Evolutionary conservation across 2,888 invertebrate genomes (phyloP).

Genomic region (Campoletis raptor): DNA sequence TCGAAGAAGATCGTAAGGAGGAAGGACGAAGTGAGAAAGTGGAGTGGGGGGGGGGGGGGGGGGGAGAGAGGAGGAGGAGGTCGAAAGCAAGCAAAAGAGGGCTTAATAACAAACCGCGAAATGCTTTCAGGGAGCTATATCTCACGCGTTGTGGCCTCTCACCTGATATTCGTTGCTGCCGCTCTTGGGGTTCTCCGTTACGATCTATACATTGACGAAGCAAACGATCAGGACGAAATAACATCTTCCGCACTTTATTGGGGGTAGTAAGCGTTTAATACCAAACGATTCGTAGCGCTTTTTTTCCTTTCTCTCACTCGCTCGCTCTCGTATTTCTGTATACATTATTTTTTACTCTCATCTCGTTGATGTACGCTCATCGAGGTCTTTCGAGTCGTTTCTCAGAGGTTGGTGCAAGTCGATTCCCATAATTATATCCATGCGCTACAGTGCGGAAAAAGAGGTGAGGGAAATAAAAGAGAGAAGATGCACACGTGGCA

Average conservation of each 20-base stretch:
- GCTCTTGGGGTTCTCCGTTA: conserved; percentile 35
- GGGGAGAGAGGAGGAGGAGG: neutral
- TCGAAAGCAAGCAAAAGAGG: conserved; percentile 56
- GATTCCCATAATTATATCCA: conserved; percentile 74
- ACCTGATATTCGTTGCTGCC: conserved; percentile 67
- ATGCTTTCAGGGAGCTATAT: conserved; percentile 77
- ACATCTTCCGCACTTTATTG: conserved; percentile 76
- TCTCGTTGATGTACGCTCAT: conserved; percentile 45
- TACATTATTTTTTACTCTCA: conserved; percentile 14
- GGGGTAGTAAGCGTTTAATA: conserved; percentile 49
- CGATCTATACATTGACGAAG: conserved; percentile 72
- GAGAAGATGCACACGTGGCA: conserved; percentile 31
- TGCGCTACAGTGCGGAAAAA: conserved; percentile 7
- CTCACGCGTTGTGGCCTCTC: conserved; percentile 68
- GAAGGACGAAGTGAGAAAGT: conserved; percentile 5
- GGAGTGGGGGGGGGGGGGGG: neutral
- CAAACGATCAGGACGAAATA: conserved; percentile 71
- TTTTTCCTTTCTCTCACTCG: conserved; percentile 16
- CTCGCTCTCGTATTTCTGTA: conserved; percentile 11
- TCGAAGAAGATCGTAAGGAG: neutral
- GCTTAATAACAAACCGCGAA: conserved; percentile 78
- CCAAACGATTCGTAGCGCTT: conserved; percentile 46
- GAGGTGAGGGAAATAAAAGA: neutral
- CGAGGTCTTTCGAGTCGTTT: conserved; percentile 65
- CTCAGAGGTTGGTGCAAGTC: conserved; percentile 58